Evolutionary conservation across 2,113 vertebrate species (phyloP), one percentile per base, ranked within the genome.

Genomic region (Pholis gunnellus): DNA sequence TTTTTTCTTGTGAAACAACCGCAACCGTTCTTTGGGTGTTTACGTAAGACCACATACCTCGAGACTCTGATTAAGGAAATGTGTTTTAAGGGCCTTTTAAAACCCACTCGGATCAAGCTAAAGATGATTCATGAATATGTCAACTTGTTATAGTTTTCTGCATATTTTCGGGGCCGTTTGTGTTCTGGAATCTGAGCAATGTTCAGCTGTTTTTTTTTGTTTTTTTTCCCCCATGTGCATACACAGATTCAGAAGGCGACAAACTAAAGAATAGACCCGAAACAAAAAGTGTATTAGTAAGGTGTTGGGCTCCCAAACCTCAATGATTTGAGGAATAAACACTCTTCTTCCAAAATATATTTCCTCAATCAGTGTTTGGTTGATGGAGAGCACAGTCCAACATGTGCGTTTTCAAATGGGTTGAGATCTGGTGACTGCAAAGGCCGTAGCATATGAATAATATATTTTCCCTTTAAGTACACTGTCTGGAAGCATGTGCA

Each of bases 71-170:
- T 48, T 27, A n/a, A 64, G 34, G 38, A 60, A 50, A 50, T 9
- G 22, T 50, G 48, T 50, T 63, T 75, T 63, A 25, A 13, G 56
- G 27, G 59, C 20, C n/a, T 78, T 31, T 36, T n/a, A 36, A 60
- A 74, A 61, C 40, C 9, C 14, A 38, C 56, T 75, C 9, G 9
- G 31, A 44, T 56, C 9, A 29, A 65, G 48, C 8, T 54, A 31
- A 66, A 66, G 56, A 56, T 46, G 25, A 70, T 64, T 36, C 59
- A 65, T 65, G 17, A 48, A 70, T 31, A 48, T 64, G 57, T 46
- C 48, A 48, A 27, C 17, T 3, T 31, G 8, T 40, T 40, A 22
- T 22, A 44, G 38, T 31, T 73, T 31, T 9, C 50, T 36, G 22
- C 14, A 48, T 36, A 20, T 38, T 52, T 52, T 46, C 20, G 18